phyloP scores from a whole-genome alignment of 1,140 invertebrate genomes.

The Goniozus legneri region DNA sequence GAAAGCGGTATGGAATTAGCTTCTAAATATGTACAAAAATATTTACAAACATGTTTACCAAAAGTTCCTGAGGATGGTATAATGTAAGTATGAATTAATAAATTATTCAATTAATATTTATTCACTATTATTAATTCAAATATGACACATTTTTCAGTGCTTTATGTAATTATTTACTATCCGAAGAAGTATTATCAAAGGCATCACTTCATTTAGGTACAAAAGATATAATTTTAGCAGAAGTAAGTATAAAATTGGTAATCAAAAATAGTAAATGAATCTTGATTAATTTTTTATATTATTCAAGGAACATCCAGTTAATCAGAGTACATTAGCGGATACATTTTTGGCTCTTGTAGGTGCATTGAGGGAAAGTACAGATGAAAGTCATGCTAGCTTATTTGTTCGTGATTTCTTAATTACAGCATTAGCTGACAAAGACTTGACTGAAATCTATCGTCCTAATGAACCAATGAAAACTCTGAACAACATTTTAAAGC shows the following conservation, averaged over 20 bases:
- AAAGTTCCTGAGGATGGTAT: conserved; percentile 70
- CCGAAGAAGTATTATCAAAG: conserved; percentile 64
- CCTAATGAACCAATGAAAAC: conserved; percentile 72
- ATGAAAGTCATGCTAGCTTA: conserved; percentile 54
- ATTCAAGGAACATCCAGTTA: conserved; percentile 74
- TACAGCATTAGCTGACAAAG: conserved; percentile 73
- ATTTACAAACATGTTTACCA: conserved; percentile 64
- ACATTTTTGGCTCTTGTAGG: conserved; percentile 81
- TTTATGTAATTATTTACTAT: conserved; percentile 65
- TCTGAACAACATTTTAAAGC: conserved; percentile 60
- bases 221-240: conserved; percentile 74
- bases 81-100: conserved; percentile 48
- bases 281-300: conserved; percentile 20
- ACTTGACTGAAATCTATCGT: conserved; percentile 79
- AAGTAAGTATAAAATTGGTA: conserved; percentile 56
- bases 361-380: conserved; percentile 59
- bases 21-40: conserved; percentile 57
- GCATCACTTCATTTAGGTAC: conserved; percentile 73
- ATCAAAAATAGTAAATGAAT: conserved; percentile 13
- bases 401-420: conserved; percentile 89
- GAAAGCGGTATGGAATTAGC: conserved; percentile 64
- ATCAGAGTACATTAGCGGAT: conserved; percentile 63
- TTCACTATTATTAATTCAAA: conserved; percentile 7
- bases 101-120: conserved; percentile 2
- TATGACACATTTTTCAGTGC: conserved; percentile 49